Evolutionary conservation across 2,888 invertebrate genomes (phyloP).

Genomic region (Gastrophysa polygoni): DNA sequence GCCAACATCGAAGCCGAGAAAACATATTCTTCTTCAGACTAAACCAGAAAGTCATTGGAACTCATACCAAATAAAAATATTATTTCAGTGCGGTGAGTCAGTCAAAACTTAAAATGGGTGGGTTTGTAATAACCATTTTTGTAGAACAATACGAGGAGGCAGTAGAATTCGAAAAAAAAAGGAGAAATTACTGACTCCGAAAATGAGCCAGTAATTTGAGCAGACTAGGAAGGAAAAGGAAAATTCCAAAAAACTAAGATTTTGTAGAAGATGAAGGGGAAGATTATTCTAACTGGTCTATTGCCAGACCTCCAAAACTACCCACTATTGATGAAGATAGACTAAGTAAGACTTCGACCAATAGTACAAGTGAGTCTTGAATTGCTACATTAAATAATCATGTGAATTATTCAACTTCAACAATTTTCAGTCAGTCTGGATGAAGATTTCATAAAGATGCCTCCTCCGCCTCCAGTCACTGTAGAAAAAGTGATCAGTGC

Average conservation of each 20-base stretch:
- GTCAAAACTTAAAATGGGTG: neutral
- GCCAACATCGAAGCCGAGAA: constrained; percentile 9
- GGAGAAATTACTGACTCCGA: constrained; percentile 7
- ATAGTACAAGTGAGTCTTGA: constrained; percentile 7
- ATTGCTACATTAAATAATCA: constrained; percentile 1
- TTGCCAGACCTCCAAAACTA: constrained; percentile 13
- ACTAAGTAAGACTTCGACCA: constrained; percentile 4
- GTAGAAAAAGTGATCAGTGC: neutral
- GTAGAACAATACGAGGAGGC: constrained; percentile 13
- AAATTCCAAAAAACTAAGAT: constrained; percentile 9
- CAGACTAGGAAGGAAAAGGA: constrained; percentile 10
- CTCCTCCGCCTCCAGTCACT: constrained; percentile 4
- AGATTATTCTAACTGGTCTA: constrained; percentile 5
- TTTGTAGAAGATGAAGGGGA: constrained; percentile 3
- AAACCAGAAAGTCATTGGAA: constrained; percentile 16
- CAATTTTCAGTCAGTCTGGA: constrained; percentile 5
- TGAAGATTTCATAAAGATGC: constrained; percentile 8
- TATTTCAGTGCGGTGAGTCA: constrained; percentile 6
- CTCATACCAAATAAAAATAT: constrained; percentile 14
- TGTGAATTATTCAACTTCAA: neutral
- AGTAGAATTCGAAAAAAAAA: constrained; percentile 13
- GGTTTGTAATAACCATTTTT: constrained; percentile 4
- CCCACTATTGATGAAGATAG: constrained; percentile 10
- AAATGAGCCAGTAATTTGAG: constrained; percentile 7
- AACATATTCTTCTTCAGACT: constrained; percentile 13